Percentiles rank a stretch among this genome's conserved stretches.
These are phyloP conservation scores for Gnatocerus cornutus DNA, from an alignment of 2,888 invertebrate genomes.

Conservation along the genomic window DNA sequence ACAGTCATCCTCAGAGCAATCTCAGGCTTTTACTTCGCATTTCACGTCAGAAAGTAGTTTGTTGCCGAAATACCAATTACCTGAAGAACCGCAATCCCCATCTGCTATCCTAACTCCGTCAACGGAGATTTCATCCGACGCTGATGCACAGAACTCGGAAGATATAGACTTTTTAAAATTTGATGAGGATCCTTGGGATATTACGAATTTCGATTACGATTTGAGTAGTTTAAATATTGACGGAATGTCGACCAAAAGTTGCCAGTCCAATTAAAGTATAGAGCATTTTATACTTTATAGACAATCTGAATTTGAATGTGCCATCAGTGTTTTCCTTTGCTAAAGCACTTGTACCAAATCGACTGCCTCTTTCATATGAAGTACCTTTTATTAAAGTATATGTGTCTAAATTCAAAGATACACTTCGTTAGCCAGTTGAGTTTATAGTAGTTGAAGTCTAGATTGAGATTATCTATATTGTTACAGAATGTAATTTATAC, in stretches of 20 bases:
- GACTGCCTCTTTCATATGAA: conserved; percentile 65
- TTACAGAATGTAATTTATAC: conserved; percentile 67
- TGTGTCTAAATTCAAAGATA: conserved; percentile 48
- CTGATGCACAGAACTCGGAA: conserved; percentile 64
- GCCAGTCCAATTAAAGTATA: conserved; percentile 50
- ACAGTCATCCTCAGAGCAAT: conserved; percentile 62
- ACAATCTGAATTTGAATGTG: conserved; percentile 59
- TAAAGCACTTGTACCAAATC: conserved; percentile 66
- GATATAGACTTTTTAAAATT: conserved; percentile 66
- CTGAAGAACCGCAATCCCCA: conserved; percentile 71
- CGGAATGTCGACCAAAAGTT: conserved; percentile 59
- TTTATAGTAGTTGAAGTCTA: conserved; percentile 58
- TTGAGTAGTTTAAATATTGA: conserved; percentile 64
- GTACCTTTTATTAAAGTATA: conserved; percentile 54
- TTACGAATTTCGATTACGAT: conserved; percentile 68
- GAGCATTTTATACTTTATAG: conserved; percentile 36
- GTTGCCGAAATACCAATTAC: conserved; percentile 57
- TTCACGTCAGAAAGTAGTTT: conserved; percentile 66
- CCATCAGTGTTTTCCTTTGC: conserved; percentile 64
- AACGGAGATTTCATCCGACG: conserved; percentile 67
- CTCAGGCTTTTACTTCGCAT: conserved; percentile 67
- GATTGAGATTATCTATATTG: conserved; percentile 65
- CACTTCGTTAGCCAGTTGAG: conserved; percentile 48
- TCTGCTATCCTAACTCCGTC: conserved; percentile 77
- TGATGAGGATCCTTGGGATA: conserved; percentile 68